Percentiles rank a stretch among this genome's conserved stretches.
Conservation (phyloP, 2,888 invertebrate species). For the Luperina testacea region DNA sequence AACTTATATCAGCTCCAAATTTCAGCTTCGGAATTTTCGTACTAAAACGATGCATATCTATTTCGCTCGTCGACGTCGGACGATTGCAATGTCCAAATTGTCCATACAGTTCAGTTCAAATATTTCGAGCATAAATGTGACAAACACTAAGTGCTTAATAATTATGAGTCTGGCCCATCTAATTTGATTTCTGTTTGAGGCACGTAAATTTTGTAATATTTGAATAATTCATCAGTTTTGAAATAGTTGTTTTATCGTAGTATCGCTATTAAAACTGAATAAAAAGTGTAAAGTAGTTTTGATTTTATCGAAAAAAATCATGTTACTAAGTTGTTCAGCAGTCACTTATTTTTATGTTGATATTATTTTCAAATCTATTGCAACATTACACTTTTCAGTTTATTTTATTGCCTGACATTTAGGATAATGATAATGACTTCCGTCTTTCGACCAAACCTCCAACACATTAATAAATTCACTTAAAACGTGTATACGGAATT, state of each 20-base stretch:
- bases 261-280: constrained; percentile 5
- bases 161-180: constrained; percentile 12
- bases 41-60: constrained; percentile 9
- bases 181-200: constrained; percentile 22
- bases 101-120: constrained; percentile 1
- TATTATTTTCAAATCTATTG: background rate
- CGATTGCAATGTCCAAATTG: constrained; percentile 1
- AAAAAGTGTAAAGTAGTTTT: constrained; percentile 12
- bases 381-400: background rate
- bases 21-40: background rate
- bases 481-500: background rate
- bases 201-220: constrained; percentile 31
- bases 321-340: background rate
- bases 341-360: background rate
- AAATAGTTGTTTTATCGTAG: constrained; percentile 20
- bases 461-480: background rate
- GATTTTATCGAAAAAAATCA: constrained; percentile 23
- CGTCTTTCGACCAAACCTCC: background rate
- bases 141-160: constrained; percentile 24
- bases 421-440: constrained; percentile 1
- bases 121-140: constrained; percentile 12
- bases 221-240: constrained; percentile 43
- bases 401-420: background rate
- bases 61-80: background rate
- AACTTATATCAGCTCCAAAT: background rate